These are phyloP conservation scores for Coptodon rendalli DNA, from an alignment of 2,113 vertebrate species.

Conservation along the genomic window DNA sequence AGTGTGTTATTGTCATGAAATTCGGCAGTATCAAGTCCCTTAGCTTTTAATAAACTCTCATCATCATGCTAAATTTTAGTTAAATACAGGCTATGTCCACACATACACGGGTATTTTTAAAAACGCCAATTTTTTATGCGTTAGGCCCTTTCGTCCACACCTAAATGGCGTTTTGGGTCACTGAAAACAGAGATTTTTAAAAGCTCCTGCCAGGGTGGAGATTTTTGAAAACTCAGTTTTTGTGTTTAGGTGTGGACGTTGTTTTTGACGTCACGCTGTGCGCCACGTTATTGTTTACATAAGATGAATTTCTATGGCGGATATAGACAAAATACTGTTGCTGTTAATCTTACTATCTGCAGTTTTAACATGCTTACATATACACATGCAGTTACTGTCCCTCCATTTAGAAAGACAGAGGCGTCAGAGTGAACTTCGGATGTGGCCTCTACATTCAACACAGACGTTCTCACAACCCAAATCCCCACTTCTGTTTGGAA, in stretches of 20 bases:
- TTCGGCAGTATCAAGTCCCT: neutral
- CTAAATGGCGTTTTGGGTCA: neutral
- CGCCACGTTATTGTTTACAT: neutral
- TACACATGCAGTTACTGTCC: neutral
- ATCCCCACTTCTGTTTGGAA: neutral
- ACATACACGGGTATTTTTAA: neutral
- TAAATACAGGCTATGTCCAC: neutral
- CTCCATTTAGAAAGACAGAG: neutral
- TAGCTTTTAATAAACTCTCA: neutral
- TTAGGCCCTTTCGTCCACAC: neutral
- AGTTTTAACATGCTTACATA: neutral
- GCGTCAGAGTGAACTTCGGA: neutral
- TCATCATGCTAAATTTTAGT: neutral
- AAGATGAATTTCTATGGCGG: neutral
- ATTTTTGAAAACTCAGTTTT: neutral
- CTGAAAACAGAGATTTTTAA: neutral
- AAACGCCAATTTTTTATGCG: neutral
- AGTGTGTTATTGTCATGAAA: neutral
- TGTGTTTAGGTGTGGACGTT: neutral
- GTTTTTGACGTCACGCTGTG: neutral
- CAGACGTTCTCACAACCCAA: neutral
- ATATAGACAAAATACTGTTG: neutral
- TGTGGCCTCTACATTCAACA: neutral
- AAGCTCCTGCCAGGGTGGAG: neutral
- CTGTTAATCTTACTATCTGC: neutral